Evolutionary conservation across 2,113 vertebrate genomes (phyloP).

Genomic region (Cyrtonyx montezumae): DNA sequence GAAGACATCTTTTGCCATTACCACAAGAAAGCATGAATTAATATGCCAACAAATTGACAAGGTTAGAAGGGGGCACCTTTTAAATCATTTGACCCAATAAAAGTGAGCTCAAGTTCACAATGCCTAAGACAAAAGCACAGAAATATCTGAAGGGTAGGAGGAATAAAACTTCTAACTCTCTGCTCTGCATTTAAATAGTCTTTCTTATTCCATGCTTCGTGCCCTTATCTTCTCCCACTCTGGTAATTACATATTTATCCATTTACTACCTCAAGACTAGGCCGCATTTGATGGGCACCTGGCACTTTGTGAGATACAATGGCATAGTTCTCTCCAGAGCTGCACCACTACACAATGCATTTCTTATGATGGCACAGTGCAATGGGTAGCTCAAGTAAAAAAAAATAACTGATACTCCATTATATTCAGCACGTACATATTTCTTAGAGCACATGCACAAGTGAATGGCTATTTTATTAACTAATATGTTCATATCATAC

Average conservation of each 20-base stretch:
- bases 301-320: not conserved
- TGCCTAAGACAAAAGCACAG: not conserved
- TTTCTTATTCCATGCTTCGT: not conserved
- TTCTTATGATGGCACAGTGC: not conserved
- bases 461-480: not conserved
- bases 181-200: not conserved
- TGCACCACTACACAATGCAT: not conserved
- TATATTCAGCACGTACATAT: not conserved
- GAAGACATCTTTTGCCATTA: not conserved
- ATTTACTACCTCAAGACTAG: not conserved
- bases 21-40: not conserved
- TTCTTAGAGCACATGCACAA: not conserved
- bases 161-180: not conserved
- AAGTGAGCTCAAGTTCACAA: not conserved
- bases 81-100: not conserved
- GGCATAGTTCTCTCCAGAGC: not conserved
- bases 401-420: not conserved
- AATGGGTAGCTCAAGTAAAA: not conserved
- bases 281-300: not conserved
- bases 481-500: accelerated
- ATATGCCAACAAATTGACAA: not conserved
- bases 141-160: not conserved
- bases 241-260: not conserved
- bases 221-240: not conserved
- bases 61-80: not conserved